phyloP scores from a whole-genome alignment of 1,140 invertebrate species.

The Drosophila prosaltans region DNA sequence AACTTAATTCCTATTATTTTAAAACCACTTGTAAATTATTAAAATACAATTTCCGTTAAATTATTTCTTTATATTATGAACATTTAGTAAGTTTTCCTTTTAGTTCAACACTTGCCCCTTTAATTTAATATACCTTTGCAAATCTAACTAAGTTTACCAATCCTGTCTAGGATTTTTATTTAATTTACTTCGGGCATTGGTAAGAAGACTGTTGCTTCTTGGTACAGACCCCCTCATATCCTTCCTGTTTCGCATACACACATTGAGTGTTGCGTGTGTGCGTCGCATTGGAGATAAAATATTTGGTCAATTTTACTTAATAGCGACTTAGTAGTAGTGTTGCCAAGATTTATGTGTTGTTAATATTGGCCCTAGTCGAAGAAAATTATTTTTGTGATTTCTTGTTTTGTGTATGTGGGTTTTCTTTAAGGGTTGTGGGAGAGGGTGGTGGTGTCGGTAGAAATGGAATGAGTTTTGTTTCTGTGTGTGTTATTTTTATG shows the following conservation, averaged over 20 bases:
- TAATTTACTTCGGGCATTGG: conserved; percentile 49
- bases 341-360: conserved; percentile 79
- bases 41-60: too few species aligned
- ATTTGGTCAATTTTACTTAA: conserved; percentile 81
- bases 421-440: conserved; percentile 61
- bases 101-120: neutral
- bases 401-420: conserved; percentile 14
- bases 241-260: neutral
- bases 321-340: conserved; percentile 80
- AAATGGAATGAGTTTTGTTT: conserved; percentile 31
- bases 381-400: conserved; percentile 37
- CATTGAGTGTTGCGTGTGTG: conserved; percentile 51
- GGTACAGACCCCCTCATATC: neutral
- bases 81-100: neutral
- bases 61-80: too few species aligned
- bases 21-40: too few species aligned
- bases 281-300: conserved; percentile 72
- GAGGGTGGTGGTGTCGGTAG: neutral
- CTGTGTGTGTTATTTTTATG: conserved; percentile 63
- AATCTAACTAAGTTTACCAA: conserved; percentile 28
- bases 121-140: neutral
- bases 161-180: conserved; percentile 29
- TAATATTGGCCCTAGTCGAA: conserved; percentile 63
- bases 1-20: too few species aligned
- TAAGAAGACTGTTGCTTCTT: neutral